Base-by-base conservation (phyloP, 1,140 invertebrate species). In the Drosophila sp. region DNA sequence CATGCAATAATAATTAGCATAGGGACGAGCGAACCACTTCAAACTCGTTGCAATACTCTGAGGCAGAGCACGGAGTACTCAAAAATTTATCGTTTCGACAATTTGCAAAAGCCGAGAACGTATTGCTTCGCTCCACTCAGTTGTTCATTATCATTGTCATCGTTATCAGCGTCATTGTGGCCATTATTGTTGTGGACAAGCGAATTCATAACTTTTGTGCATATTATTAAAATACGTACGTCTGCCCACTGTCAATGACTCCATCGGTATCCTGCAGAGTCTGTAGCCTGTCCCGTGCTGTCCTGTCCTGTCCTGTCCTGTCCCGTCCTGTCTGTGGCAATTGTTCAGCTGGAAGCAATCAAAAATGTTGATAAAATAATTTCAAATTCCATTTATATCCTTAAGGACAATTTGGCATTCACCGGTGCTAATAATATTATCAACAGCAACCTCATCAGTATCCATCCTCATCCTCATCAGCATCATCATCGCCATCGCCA, bases 311-410 rank as follows among this genome's bases (percentile, higher is more conserved):
- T 34, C n/a, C 11, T 50, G 36, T 59, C 9, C 38, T 29, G 36
- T 40, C 7, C 59, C 59, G 36, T 36, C 40, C 62, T 38, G 57
- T 50, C 13, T 29, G 46, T 58, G 62, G 59, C 79, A 78, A 78
- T 86, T 86, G 83, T 82, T 87, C 78, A 82, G 83, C 82, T 87
- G 83, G 69, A 87, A 87, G 82, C 83, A 87, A 87, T 89, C 83
- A 89, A 83, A 89, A 89, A 89, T 89, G 79, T 83, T 89, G 83
- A 89, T 89, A 89, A 89, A 89, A 89, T 89, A 83, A 89, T 89
- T 89, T 89, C 74, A 89, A 89, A 87, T 89, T 87, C 80, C 83
- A 89, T 87, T 89, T 89, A 83, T 82, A 83, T 89, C 76, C 83
- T 89, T 80, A 89, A 89, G 83, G 83, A 89, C 83, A 89, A 89